Evolutionary conservation across 1,140 invertebrate species (phyloP).

Genomic region (Galleria mellonella): DNA sequence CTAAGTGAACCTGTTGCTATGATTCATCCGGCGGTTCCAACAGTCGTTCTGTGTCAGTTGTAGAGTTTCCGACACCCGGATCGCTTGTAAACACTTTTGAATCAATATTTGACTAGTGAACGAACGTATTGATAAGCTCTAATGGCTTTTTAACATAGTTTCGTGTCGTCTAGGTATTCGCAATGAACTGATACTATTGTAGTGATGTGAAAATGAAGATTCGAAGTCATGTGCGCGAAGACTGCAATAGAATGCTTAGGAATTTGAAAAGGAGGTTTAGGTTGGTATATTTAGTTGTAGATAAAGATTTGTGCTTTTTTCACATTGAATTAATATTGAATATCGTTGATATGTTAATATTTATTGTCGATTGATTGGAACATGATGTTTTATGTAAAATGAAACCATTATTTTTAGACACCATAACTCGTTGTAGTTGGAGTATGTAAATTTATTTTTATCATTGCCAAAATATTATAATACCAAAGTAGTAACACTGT

Average conservation of each 20-base stretch:
- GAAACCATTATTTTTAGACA: too few species aligned
- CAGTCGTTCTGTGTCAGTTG: conserved; percentile 30
- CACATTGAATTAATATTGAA: too few species aligned
- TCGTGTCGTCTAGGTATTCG: background rate
- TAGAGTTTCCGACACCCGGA: conserved; percentile 21
- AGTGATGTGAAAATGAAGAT: conserved; percentile 10
- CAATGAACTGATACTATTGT: conserved; percentile 2
- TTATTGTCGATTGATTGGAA: too few species aligned
- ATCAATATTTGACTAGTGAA: conserved; percentile 43
- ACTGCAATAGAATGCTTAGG: conserved; percentile 22
- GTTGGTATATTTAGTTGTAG: conserved; percentile 15
- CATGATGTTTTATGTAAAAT: too few species aligned
- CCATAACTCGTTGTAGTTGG: too few species aligned
- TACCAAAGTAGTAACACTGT: too few species aligned
- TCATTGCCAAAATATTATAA: too few species aligned
- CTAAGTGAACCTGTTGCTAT: conserved; percentile 51
- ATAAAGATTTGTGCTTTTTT: too few species aligned
- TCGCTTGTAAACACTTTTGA: conserved; percentile 49
- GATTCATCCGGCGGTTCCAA: conserved; percentile 40
- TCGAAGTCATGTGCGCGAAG: background rate
- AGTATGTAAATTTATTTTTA: too few species aligned
- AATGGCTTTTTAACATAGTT: conserved; percentile 13
- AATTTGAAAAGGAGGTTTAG: conserved; percentile 30
- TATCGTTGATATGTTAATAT: too few species aligned
- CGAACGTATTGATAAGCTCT: conserved; percentile 13